These are phyloP conservation scores for Leptatherina wallacei DNA, from an alignment of 2,797 vertebrate species.

Conservation along the genomic window DNA sequence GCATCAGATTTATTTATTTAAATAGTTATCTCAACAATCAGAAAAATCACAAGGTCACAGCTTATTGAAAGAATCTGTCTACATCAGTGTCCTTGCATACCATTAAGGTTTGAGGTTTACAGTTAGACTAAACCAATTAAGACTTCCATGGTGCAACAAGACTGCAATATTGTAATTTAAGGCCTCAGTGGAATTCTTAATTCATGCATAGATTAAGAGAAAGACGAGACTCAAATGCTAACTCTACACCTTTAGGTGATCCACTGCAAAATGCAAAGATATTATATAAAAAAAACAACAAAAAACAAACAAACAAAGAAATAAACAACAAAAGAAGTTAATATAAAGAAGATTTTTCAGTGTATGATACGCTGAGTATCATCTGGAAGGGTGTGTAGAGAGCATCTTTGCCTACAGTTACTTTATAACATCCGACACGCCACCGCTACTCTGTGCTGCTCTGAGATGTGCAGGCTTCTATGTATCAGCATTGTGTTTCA, in stretches of 20 bases:
- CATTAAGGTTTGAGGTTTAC: conserved; percentile 37
- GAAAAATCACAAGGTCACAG: conserved; percentile 10
- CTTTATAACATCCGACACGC: conserved; percentile 32
- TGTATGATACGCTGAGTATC: conserved; percentile 19
- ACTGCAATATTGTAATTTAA: conserved; percentile 47
- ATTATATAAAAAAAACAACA: neutral
- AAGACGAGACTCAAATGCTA: conserved; percentile 26
- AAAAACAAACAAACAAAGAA: conserved; percentile 18
- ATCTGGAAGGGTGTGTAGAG: conserved; percentile 25
- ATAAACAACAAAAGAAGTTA: neutral
- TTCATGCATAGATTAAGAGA: conserved; percentile 15
- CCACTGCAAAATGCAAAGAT: conserved; percentile 52
- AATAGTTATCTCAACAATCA: conserved; percentile 6
- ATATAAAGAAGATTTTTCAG: conserved; percentile 19
- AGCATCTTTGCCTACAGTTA: conserved; percentile 14
- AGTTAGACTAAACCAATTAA: conserved; percentile 45
- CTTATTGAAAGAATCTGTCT: neutral
- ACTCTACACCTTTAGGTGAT: conserved; percentile 29
- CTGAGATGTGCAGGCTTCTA: conserved; percentile 5
- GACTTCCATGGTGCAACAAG: conserved; percentile 49
- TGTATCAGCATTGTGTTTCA: conserved; percentile 23
- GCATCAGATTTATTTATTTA: conserved; percentile 4
- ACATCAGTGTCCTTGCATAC: conserved; percentile 12
- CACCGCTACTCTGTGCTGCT: neutral
- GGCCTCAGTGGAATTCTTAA: conserved; percentile 55